Conservation (phyloP, 2,888 invertebrate genomes). For the Cantharis nigra region DNA sequence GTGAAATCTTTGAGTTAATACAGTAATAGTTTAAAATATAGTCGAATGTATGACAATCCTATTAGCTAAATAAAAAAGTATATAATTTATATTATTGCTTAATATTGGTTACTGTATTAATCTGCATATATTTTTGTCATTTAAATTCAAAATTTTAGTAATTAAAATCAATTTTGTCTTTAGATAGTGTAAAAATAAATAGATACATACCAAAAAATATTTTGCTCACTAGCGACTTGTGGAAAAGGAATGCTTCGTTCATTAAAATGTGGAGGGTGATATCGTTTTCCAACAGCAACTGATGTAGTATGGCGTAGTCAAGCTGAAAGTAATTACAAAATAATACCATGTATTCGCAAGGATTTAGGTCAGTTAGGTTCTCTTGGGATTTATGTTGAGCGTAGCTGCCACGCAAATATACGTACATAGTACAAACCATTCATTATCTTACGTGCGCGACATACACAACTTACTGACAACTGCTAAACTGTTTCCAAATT, state of each 20-base stretch:
- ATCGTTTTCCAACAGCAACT: constrained; percentile 79
- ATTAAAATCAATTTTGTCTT: constrained; percentile 40
- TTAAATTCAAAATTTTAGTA: constrained; percentile 38
- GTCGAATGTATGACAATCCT: too few species aligned
- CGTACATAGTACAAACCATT: constrained; percentile 33
- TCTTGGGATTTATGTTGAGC: constrained; percentile 35
- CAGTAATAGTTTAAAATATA: too few species aligned
- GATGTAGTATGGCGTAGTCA: constrained; percentile 82
- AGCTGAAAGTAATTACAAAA: constrained; percentile 59
- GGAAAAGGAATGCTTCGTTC: constrained; percentile 78
- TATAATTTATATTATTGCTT: too few species aligned
- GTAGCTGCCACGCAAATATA: constrained; percentile 37
- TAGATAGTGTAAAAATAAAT: background rate
- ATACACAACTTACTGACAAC: constrained; percentile 42
- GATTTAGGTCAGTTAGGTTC: constrained; percentile 35
- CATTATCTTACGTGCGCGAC: constrained; percentile 41
- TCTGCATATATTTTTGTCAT: constrained; percentile 11
- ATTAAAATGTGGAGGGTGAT: constrained; percentile 82
- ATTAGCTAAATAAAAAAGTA: too few species aligned
- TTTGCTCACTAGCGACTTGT: constrained; percentile 72
- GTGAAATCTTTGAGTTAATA: too few species aligned
- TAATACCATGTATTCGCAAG: constrained; percentile 27
- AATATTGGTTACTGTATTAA: too few species aligned
- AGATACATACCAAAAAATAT: constrained; percentile 71
- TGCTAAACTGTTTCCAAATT: constrained; percentile 42